phyloP scores from a whole-genome alignment of 2,797 vertebrate species.

The Spinibarbus caldwelli region DNA sequence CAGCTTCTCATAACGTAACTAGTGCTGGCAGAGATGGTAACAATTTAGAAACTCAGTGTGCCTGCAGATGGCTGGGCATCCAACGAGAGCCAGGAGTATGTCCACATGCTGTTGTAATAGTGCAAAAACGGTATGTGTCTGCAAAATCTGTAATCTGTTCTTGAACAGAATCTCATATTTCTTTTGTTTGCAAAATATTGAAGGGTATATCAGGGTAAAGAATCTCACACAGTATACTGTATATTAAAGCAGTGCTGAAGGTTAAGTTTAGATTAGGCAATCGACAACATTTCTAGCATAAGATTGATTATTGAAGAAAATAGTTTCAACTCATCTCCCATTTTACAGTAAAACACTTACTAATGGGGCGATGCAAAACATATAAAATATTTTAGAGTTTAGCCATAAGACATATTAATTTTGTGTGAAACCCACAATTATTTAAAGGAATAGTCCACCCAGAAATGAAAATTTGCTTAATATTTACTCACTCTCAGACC shows the following conservation, averaged over 20 bases:
- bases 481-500: background rate
- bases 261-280: background rate
- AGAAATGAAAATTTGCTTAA: background rate
- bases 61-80: constrained; percentile 3
- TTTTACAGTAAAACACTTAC: background rate
- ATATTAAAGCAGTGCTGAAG: background rate
- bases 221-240: background rate
- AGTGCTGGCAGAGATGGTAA: constrained; percentile 9
- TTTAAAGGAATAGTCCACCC: too few relatives aligned
- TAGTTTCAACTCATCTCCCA: too few relatives aligned
- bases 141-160: background rate
- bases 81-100: background rate
- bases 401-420: too few relatives aligned
- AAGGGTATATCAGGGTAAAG: background rate
- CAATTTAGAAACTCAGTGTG: background rate
- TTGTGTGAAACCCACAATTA: too few relatives aligned
- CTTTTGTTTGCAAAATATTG: constrained; percentile 16
- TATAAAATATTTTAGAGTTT: too few relatives aligned
- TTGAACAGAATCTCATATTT: background rate
- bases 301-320: background rate
- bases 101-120: background rate
- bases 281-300: background rate
- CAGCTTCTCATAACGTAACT: constrained; percentile 15
- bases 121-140: too few relatives aligned
- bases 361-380: background rate